Evolutionary conservation across 2,113 vertebrate species (phyloP), one percentile per base, ranked within the genome.

Genomic region (Clupea harengus): DNA sequence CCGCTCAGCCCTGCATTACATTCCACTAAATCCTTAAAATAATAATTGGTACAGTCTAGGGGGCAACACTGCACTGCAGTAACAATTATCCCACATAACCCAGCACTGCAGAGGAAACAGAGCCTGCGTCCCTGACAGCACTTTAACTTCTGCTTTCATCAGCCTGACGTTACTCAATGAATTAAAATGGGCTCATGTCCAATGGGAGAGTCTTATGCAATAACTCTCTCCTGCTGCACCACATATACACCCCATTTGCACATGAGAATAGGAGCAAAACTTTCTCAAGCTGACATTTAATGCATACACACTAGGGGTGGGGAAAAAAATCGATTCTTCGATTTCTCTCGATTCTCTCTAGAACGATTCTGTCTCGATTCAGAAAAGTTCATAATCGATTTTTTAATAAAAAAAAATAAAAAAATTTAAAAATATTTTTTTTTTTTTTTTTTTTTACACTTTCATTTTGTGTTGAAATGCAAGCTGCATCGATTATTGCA

Each of bases 31-130:
- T 10, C 25, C 64, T 32, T 72, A 72, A 72, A 72, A 60, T 25
- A 72, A 32, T 32, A 72, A 72, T 9, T 25, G n/a, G 64, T 32
- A 8, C 25, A 72, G 64, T 32, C n/a, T 13, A 60, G 18, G 10
- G 10, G 11, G n/a, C 64, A 72, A 28, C n/a, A 72, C 64, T 72
- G 64, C 28, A 44, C 39, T 44, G 46, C 82, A 45, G 82, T 54
- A 83, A 45, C 50, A 60, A 45, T 83, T 60, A 72, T 28, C 64
- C 64, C 64, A 72, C 28, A 72, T 72, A 32, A 72, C 64, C 64
- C 64, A 72, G 7, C 25, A 72, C n/a, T 72, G 64, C 64, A 72
- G n/a, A 72, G 11, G 64, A 8, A 20, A 60, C 54, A 22, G 54
- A 20, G 52, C 18, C 52, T 57, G 52, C 52, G 2, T 20, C 52